Base-by-base conservation (phyloP, 2,888 invertebrate genomes). In the Mycalesis mineus region DNA sequence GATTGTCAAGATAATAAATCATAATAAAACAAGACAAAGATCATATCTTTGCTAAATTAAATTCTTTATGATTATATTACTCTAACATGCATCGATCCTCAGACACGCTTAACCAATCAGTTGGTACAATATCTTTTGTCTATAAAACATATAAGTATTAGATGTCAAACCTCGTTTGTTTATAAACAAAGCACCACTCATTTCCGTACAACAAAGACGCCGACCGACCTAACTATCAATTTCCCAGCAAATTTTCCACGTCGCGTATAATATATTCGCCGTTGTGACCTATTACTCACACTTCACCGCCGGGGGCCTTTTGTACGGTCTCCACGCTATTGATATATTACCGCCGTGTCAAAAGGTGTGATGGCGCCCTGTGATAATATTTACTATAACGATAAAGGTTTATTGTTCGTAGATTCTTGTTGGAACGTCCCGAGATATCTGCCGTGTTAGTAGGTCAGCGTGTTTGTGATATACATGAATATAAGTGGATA, bases 211-310 rank as follows among this genome's bases (percentile, higher is more conserved):
- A 53, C 57, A 49, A 54, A 49, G 49, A 14, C 37, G 22, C 36
- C 36, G 11, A 36, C 36, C 9, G 11, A 36, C 47, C 15, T 11
- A 8, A 57, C 66, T 62, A 68, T 70, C 67, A 69, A 66, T 68
- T 66, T 57, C 45, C 49, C 58, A 52, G 55, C 54, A 60, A 68
- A 66, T 65, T 67, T 60, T 55, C 61, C 63, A 44, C 61, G 63
- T 59, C 61, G 49, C 65, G 52, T 60, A 58, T 68, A 65, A 71
- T 71, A 68, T 71, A 68, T 68, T 68, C 68, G 55, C 58, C 63
- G 54, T 44, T 56, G 65, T 60, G 63, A 59, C 67, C 64, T 64
- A 69, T 69, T 65, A 68, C 65, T 69, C 68, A 70, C 67, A 69
- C 68, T 65, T 66, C 68, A 65, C 41, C 62, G 64, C 64, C 63